Evolutionary conservation across 2,797 vertebrate genomes (phyloP).

Genomic region (Hybognathus amarus): DNA sequence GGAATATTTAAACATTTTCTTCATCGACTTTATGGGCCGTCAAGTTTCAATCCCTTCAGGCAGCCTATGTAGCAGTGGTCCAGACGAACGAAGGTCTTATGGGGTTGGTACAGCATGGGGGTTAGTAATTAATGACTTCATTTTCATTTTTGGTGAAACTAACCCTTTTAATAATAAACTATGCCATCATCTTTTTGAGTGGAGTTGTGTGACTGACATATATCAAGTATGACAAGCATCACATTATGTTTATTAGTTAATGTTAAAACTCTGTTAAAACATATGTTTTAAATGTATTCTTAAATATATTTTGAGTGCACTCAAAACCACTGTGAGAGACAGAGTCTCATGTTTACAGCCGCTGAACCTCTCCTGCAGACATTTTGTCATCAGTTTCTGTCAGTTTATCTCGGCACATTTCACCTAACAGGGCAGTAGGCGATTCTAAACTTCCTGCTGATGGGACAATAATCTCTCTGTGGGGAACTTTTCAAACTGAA

Average conservation of each 20-base stretch:
- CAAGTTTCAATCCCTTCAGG: too few species aligned
- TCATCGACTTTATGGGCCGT: too few species aligned
- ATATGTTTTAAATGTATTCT: background rate
- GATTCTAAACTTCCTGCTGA: slow-evolving; percentile 18
- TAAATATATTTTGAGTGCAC: background rate
- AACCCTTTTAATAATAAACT: background rate
- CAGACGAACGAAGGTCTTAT: too few species aligned
- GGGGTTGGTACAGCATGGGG: too few species aligned
- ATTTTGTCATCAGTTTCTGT: slow-evolving; percentile 27
- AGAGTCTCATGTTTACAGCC: background rate
- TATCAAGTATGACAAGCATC: background rate
- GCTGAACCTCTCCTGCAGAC: background rate
- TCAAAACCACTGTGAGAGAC: background rate
- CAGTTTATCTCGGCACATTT: slow-evolving; percentile 16
- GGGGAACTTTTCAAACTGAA: slow-evolving; percentile 22
- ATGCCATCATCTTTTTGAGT: background rate
- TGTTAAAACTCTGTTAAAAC: background rate
- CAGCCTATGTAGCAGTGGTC: too few species aligned
- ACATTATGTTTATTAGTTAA: background rate
- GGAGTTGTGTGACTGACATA: background rate
- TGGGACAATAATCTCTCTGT: slow-evolving; percentile 31
- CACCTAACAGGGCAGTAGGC: slow-evolving; percentile 11
- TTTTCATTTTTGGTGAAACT: too few species aligned
- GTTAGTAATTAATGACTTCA: too few species aligned
- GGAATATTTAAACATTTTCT: too few species aligned